These are phyloP conservation scores for Erannis defoliaria DNA, from an alignment of 2,888 invertebrate species.

Conservation along the genomic window DNA sequence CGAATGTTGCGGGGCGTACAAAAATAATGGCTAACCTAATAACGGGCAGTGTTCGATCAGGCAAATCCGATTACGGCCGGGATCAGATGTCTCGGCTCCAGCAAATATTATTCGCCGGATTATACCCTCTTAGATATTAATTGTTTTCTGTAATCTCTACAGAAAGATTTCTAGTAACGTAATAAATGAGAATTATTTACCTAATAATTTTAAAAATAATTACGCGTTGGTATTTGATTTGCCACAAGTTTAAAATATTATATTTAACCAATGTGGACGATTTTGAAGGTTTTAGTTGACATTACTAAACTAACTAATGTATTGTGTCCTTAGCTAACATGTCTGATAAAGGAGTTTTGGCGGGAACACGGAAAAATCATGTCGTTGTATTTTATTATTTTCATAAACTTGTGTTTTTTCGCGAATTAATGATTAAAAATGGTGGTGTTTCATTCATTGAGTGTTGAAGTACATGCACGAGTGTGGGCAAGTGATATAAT, in stretches of 20 bases:
- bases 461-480: no score
- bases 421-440: no score
- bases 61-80: conserved; percentile 28
- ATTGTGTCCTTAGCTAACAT: no score
- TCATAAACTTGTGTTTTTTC: no score
- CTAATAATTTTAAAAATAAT: conserved; percentile 54
- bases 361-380: no score
- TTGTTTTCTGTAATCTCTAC: conserved; percentile 55
- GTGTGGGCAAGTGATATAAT: no score
- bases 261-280: no score
- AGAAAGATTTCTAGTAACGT: conserved; percentile 73
- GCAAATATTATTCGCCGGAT: conserved; percentile 43
- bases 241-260: not conserved
- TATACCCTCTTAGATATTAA: conserved; percentile 76
- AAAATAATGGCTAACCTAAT: conserved; percentile 80
- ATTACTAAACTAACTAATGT: no score
- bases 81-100: conserved; percentile 40
- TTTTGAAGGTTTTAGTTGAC: no score
- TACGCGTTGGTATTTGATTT: not conserved
- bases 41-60: conserved; percentile 78
- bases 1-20: conserved; percentile 62
- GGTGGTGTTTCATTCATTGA: no score
- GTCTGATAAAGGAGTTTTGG: no score
- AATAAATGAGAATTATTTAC: conserved; percentile 52
- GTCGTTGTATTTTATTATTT: no score